Base-by-base conservation (phyloP, 1,140 invertebrate species). In the Trichonephila clavipes region DNA sequence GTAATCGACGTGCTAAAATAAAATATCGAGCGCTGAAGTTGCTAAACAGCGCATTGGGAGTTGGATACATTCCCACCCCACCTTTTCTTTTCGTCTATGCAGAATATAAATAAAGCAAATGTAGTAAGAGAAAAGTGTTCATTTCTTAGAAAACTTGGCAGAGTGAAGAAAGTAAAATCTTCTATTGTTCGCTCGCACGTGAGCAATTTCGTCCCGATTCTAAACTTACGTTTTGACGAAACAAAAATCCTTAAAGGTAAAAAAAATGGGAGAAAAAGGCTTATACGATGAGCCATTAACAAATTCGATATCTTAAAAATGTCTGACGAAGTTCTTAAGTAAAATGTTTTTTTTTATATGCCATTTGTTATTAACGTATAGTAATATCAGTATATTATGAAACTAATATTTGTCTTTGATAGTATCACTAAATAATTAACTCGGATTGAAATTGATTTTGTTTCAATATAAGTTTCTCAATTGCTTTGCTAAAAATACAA, bases 1-100 rank as follows among this genome's bases (percentile, higher is more conserved):
- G 82, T 83, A 83, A 83, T 83, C 82, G 40, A 59, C 82, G 40
- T 24, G 82, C 82, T 51, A 24, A 83, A 83, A 83, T 83, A 83
- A 83, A 83, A 58, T 83, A 58, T 83, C n/a, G 28, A 77, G 28
- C 34, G 16, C 34, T 77, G 72, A 4, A 34, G 14, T 40, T 77
- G 24, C 18, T 77, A 77, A 77, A 77, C 10, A 40, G 24, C 28
- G 28, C 72, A 28, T 34, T 16, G 72, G 72, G 28, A 77, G 5
- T 19, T 34, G 28, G 28, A 77, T 77, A 18, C 34, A 40, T 28
- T 34, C 3, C 28, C 28, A 51, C 51, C 10, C 14, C 18, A 40
- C 28, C 34, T 34, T 28, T 77, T 64, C 21, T 64, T 77, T 34
- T 40, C 5, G 28, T 77, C 21, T 21, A 77, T 77, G 28, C 72